Base-by-base conservation (phyloP, 2,113 vertebrate genomes). In the Apodemus speciosus region DNA sequence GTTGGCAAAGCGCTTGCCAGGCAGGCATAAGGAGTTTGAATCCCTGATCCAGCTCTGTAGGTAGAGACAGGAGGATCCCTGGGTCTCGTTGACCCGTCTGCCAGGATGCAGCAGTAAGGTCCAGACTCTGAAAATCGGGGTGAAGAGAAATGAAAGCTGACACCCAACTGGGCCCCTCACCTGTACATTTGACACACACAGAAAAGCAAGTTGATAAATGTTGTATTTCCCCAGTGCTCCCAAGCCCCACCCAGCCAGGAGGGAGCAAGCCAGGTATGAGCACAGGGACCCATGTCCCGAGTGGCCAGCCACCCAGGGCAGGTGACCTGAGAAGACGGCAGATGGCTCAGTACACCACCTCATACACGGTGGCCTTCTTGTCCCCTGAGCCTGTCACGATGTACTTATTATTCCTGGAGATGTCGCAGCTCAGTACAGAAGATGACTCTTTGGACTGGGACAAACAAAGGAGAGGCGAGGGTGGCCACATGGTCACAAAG, bases 361-460 rank as follows among this genome's bases (percentile, higher is more conserved):
- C 99, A 0, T 99, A 99, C 60, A 99, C 99, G 0, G 99, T 99
- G 7, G 99, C 99, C 64, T 99, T 99, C 98, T 99, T 99, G 98
- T 99, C 99, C 72, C 99, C 99, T 0, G 99, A 99, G 95, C 99
- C 99, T 0, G 99, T 99, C 89, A 99, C 99, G 0, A 99, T 99
- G 98, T 99, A 99, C 96, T 99, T 99, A 95, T 99, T 99, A 0
- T 99, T 99, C 0, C 99, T 99, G 46, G 99, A 99, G 97, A 99
- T 99, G 56, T 99, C 99, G 0, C 99, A 99, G 98, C 99, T 99
- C 97, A 99, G 98, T 49, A 99, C 99, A 0, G 99, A 99, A 2
- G 99, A 99, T 0, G 99, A 99, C 85, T 99, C 99, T 98, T 99
- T 99, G 0, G 99, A 99, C 99, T 99, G 94, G 64, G 3, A 9